These are phyloP conservation scores for Ethmia dodecea DNA, from an alignment of 2,888 invertebrate genomes.

Conservation along the genomic window DNA sequence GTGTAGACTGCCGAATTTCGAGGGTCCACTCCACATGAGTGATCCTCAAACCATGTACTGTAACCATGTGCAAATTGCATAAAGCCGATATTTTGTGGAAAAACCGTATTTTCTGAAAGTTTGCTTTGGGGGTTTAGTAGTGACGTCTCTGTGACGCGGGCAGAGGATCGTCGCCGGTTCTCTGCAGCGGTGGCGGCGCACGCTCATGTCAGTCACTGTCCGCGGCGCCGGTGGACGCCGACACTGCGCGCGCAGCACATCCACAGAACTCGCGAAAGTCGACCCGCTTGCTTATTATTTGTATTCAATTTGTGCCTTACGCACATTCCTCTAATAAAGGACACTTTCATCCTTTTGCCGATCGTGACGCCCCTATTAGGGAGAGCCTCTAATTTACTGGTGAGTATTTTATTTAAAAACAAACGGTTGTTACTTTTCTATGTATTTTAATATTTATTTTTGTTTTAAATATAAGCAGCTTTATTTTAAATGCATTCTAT, in stretches of 20 bases:
- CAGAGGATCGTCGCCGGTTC: slow-evolving; percentile 24
- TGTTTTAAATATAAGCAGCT: too few species aligned
- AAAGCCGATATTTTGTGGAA: too few species aligned
- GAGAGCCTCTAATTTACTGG: slow-evolving; percentile 29
- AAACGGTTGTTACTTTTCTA: too few species aligned
- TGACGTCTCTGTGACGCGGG: slow-evolving; percentile 13
- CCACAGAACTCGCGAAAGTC: slow-evolving; percentile 52
- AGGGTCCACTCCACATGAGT: too few species aligned
- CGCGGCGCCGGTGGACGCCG: slow-evolving; percentile 36
- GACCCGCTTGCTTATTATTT: slow-evolving; percentile 46
- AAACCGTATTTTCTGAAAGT: background rate
- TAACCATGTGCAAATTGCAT: too few species aligned
- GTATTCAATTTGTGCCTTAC: slow-evolving; percentile 54
- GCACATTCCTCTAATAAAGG: slow-evolving; percentile 43
- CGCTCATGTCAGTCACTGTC: slow-evolving; percentile 32
- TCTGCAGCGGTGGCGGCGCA: slow-evolving; percentile 38
- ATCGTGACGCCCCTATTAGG: slow-evolving; percentile 26
- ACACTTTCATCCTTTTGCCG: slow-evolving; percentile 38
- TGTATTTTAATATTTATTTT: too few species aligned
- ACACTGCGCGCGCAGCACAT: slow-evolving; percentile 40
- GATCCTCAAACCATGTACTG: too few species aligned
- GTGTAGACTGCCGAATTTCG: too few species aligned
- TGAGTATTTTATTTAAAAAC: slow-evolving; percentile 29
- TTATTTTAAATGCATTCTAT: too few species aligned
- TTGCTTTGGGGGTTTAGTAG: background rate